These are phyloP conservation scores for Edolisoma coerulescens DNA, from an alignment of 2,113 vertebrate genomes.

Conservation along the genomic window DNA sequence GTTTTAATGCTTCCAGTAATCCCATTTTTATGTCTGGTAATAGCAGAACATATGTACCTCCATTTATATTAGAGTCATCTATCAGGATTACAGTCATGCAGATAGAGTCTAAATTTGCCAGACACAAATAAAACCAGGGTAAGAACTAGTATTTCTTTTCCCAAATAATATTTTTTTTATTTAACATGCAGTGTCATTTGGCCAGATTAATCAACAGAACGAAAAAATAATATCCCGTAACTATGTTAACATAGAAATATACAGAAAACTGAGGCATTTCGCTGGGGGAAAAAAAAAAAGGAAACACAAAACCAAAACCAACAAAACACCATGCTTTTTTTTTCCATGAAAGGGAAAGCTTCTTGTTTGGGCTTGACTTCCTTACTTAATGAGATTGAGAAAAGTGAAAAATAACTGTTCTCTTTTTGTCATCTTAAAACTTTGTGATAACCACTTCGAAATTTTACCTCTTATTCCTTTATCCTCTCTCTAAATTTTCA, in stretches of 20 bases:
- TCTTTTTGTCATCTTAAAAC: background rate
- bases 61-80: constrained; percentile 1
- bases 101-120: background rate
- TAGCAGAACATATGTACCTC: background rate
- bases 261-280: background rate
- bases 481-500: background rate
- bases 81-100: constrained; percentile 7
- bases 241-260: background rate
- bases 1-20: background rate
- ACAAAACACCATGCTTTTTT: background rate
- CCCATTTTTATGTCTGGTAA: background rate
- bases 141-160: background rate
- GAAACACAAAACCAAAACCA: background rate
- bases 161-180: background rate
- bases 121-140: background rate
- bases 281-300: background rate
- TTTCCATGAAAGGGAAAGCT: background rate
- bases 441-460: background rate
- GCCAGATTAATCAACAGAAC: background rate
- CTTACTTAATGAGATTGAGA: background rate
- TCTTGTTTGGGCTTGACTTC: background rate
- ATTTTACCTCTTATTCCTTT: background rate
- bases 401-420: background rate
- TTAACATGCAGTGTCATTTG: background rate
- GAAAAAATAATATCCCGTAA: background rate